Conservation (phyloP, 2,888 invertebrate species). For the Podabrus alpinus region DNA sequence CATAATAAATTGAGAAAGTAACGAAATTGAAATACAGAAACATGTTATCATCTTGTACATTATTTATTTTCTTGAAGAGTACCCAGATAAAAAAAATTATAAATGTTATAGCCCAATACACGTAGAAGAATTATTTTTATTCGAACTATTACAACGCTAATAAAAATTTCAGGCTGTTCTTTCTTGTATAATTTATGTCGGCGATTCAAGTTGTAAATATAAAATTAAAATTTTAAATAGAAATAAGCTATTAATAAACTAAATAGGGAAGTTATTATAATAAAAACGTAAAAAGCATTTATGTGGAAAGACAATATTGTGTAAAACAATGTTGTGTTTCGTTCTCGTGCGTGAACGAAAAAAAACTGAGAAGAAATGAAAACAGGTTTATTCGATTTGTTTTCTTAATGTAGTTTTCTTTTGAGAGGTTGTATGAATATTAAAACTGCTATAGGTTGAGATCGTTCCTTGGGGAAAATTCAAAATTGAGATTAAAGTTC, state of each 20-base stretch:
- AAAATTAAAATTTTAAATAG: not conserved
- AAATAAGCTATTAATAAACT: not conserved
- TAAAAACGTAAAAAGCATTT: not conserved
- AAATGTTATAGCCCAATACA: too few species aligned
- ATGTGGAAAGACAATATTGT: slow-evolving; percentile 12
- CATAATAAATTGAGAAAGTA: not conserved
- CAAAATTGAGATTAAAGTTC: slow-evolving; percentile 26
- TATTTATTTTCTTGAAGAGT: not conserved
- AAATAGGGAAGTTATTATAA: not conserved
- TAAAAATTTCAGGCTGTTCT: not conserved
- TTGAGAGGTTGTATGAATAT: slow-evolving; percentile 35
- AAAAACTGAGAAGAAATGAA: slow-evolving; percentile 29
- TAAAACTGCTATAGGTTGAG: slow-evolving; percentile 30
- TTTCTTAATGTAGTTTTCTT: slow-evolving; percentile 35
- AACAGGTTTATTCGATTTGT: slow-evolving; percentile 38
- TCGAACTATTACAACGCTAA: not conserved
- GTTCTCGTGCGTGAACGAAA: slow-evolving; percentile 10
- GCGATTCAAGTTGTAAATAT: not conserved
- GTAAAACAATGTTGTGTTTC: slow-evolving; percentile 15
- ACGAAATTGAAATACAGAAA: not conserved
- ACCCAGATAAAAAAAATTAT: not conserved
- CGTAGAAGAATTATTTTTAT: not conserved
- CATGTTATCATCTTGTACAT: not conserved
- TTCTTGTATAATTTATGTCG: too few species aligned
- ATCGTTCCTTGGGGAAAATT: slow-evolving; percentile 26